phyloP scores from a whole-genome alignment of 2,888 invertebrate species.

The Glaucopsyche alexis region DNA sequence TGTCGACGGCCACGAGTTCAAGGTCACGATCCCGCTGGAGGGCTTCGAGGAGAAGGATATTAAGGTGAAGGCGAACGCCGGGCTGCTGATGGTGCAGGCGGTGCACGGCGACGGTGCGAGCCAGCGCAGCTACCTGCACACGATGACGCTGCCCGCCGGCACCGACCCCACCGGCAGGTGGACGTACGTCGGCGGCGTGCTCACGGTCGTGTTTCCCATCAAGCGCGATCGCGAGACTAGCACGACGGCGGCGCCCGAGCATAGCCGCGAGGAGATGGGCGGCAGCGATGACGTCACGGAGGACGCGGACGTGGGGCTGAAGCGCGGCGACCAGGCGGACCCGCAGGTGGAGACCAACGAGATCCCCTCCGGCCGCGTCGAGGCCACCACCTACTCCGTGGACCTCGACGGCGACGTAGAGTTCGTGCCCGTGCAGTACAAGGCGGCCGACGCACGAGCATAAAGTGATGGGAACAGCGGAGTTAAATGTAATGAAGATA shows the following conservation, averaged over 20 bases:
- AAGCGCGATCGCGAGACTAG: constrained; percentile 18
- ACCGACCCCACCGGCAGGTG: constrained; percentile 59
- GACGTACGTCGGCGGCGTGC: constrained; percentile 51
- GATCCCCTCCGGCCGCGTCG: constrained; percentile 45
- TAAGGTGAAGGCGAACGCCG: constrained; percentile 60
- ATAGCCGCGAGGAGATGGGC: constrained; percentile 57
- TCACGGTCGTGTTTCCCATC: constrained; percentile 58
- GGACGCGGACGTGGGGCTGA: constrained; percentile 47
- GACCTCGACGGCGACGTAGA: constrained; percentile 61
- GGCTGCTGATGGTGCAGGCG: constrained; percentile 64
- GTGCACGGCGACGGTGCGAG: constrained; percentile 42
- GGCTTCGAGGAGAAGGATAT: constrained; percentile 64
- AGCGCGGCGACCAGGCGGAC: not conserved
- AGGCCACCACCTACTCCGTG: constrained; percentile 67
- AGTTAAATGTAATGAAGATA: no score
- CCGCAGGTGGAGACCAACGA: constrained; percentile 41
- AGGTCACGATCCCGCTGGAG: constrained; percentile 50
- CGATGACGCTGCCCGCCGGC: constrained; percentile 52
- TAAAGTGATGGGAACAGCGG: no score
- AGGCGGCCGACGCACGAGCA: not conserved
- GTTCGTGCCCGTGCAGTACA: constrained; percentile 58
- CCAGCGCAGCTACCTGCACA: constrained; percentile 51
- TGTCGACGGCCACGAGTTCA: constrained; percentile 55
- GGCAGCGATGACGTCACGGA: constrained; percentile 45
- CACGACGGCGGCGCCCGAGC: constrained; percentile 43